Percentiles rank a stretch among this genome's conserved stretches.
Evolutionary conservation across 2,888 invertebrate genomes (phyloP).

Genomic region (Stegophylla sp.): DNA sequence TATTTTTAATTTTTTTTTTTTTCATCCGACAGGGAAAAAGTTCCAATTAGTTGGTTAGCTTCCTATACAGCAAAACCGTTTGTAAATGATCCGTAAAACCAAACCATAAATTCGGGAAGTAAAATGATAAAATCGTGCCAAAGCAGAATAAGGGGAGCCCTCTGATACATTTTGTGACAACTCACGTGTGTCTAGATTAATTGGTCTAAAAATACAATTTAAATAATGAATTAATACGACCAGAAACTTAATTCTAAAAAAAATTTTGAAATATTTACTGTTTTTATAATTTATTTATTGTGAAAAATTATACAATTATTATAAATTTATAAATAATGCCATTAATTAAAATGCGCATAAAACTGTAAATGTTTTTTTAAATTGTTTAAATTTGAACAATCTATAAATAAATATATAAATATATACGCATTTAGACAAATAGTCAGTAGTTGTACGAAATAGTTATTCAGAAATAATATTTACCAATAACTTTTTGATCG

Average conservation of each 20-base stretch:
- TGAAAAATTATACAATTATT: too few relatives aligned
- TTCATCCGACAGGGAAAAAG: conserved; percentile 25
- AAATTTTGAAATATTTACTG: too few relatives aligned
- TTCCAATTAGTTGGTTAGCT: conserved; percentile 40
- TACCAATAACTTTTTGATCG: too few relatives aligned
- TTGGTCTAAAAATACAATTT: conserved; percentile 38
- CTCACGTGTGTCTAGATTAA: conserved; percentile 16
- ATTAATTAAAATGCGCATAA: too few relatives aligned
- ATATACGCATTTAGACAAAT: too few relatives aligned
- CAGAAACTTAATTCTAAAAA: neutral
- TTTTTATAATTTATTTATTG: too few relatives aligned
- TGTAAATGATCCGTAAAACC: conserved; percentile 43
- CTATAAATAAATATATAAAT: too few relatives aligned
- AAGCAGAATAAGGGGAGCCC: conserved; percentile 28
- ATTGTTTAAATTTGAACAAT: neutral
- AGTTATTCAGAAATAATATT: too few relatives aligned
- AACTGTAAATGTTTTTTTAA: neutral
- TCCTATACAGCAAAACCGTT: conserved; percentile 9
- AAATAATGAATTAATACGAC: neutral
- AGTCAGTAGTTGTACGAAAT: too few relatives aligned
- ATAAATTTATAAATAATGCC: too few relatives aligned
- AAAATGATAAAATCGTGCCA: conserved; percentile 37
- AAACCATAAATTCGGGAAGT: conserved; percentile 22
- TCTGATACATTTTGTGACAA: neutral
- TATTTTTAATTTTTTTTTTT: conserved; percentile 39